Base-by-base conservation (phyloP, 1,140 invertebrate genomes). In the Triops cancriformis region DNA sequence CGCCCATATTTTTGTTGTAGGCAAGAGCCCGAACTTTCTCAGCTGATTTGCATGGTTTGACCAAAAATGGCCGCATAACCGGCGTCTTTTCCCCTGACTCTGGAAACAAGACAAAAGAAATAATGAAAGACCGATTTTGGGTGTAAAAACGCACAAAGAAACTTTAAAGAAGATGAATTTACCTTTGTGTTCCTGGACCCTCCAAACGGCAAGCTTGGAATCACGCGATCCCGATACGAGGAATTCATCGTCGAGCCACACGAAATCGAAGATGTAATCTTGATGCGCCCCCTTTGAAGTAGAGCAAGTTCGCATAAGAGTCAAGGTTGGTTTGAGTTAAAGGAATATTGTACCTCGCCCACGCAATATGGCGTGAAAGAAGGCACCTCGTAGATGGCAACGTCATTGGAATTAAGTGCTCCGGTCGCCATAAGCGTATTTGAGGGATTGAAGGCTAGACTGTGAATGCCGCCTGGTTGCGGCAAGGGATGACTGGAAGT, bases 181-280 rank as follows among this genome's bases (percentile, higher is more conserved):
- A 11, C 26, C 27, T 76, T 42, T 28, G 23, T 78, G 64, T 37
- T 78, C 72, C 84, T 14, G 82, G 23, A 88, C 82, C 73, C 82
- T 83, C 88, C 88, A 89, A 12, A 89, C 79, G 9, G 87, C 86
- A 41, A 89, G 81, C 45, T 81, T 81, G 74, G 93, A 94, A 84
- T 98, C 96, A 79, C 95, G 89, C 0, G 95, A 96, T 4, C 96
- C 96, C 27, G 94, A 95, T 23, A 98, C 95, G 75, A 98, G 84
- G 86, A 95, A 97, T 84, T 97, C 92, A 86, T 98, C 96, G 85
- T 98, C 96, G 73, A 98, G 84, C 96, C 96, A 98, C 82, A 92
- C 93, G 88, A 97, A 91, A 82, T 97, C 97, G 86, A 98, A 96
- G 72, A 97, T 93, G 91, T 95, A 96, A 84, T 98, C 96, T 83